These are phyloP conservation scores for Agelas oroides DNA, from an alignment of 37 sponge, comb jelly and placozoan genomes.

Conservation along the genomic window DNA sequence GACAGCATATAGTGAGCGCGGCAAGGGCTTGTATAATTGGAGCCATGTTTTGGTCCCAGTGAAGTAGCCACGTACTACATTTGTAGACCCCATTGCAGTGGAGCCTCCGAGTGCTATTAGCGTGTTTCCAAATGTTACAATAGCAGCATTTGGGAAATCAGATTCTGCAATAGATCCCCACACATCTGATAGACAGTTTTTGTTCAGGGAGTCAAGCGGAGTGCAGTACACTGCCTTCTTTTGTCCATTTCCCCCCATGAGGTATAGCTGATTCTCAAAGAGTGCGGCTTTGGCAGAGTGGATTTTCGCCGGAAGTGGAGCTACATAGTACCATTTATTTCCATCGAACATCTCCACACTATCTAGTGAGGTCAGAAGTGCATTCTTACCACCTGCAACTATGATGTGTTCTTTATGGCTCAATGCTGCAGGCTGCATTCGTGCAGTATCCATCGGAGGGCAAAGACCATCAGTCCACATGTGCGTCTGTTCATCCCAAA, in stretches of 20 bases:
- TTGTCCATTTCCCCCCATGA: conserved; percentile 1
- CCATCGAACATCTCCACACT: conserved; percentile 12
- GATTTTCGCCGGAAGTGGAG: not conserved
- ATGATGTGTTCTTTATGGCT: not conserved
- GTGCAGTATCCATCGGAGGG: conserved; percentile 2
- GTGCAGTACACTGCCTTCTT: not conserved
- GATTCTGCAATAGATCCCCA: no score
- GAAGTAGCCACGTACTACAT: no score
- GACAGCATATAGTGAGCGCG: no score
- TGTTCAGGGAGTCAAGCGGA: not conserved
- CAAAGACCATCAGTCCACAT: not conserved
- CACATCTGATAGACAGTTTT: no score
- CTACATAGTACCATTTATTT: conserved; percentile 2
- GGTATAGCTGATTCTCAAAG: not conserved
- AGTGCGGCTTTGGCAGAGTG: not conserved
- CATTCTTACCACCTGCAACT: conserved; percentile 18
- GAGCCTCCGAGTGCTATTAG: no score
- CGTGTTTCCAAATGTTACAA: no score
- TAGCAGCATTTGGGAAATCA: no score
- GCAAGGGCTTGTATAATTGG: no score
- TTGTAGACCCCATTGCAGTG: no score
- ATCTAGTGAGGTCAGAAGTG: not conserved
- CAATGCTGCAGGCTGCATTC: conserved; percentile 19
- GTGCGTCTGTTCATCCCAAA: no score
- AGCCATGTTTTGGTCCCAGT: no score